Conservation (phyloP, 2,113 vertebrate genomes). For the Pterocles burchelli region DNA sequence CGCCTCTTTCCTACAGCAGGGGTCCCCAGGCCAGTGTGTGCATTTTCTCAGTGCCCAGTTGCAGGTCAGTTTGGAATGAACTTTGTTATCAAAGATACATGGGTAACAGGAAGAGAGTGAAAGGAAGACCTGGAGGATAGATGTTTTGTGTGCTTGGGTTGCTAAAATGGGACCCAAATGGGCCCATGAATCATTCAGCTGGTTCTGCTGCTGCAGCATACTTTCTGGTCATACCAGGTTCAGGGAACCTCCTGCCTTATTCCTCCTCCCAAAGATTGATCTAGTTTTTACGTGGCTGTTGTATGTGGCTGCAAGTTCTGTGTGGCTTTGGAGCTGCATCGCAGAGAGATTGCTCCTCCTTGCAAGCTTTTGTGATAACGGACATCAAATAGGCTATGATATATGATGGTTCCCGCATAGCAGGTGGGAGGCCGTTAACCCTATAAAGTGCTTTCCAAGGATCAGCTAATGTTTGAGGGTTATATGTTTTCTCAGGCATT, state of each 20-base stretch:
- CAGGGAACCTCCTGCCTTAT: not conserved
- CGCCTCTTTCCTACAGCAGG: not conserved
- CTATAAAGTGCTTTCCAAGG: not conserved
- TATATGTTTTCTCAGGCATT: not conserved
- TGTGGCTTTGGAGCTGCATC: not conserved
- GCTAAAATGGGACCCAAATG: not conserved
- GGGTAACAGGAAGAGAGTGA: not conserved
- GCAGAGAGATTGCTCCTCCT: not conserved
- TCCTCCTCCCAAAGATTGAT: not conserved
- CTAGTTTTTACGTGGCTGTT: not conserved
- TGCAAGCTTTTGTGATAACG: not conserved
- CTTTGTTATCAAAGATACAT: not conserved
- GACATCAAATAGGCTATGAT: not conserved
- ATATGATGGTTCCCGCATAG: not conserved
- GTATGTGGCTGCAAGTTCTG: not conserved
- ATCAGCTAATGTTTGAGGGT: not conserved
- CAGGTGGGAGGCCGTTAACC: not conserved
- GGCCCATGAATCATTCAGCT: not conserved
- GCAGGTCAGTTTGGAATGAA: not conserved
- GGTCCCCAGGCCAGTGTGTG: not conserved
- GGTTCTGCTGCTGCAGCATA: not conserved
- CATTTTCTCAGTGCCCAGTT: not conserved
- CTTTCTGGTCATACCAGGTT: not conserved
- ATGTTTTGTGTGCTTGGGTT: not conserved
- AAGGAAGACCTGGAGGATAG: not conserved